phyloP scores from a whole-genome alignment of 2,113 vertebrate genomes.

The Benitochromis conjunctus region DNA sequence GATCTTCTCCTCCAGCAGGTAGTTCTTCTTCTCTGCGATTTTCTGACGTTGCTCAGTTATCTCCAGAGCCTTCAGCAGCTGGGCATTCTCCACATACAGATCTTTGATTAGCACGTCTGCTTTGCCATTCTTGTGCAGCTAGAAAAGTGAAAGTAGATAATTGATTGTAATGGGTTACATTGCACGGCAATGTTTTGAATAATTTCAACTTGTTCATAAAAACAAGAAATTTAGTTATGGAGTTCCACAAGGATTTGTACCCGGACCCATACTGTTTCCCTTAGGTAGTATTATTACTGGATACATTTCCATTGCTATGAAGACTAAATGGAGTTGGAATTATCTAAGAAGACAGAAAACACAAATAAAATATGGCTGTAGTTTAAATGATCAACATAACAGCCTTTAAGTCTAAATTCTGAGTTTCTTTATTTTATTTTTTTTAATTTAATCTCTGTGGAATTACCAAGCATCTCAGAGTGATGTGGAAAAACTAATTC shows the following conservation, averaged over 20 bases:
- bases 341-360: background rate
- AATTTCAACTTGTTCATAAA: background rate
- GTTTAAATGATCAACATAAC: background rate
- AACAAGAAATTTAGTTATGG: background rate
- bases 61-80: conserved; percentile 88
- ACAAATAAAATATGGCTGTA: background rate
- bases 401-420: background rate
- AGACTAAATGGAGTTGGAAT: background rate
- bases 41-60: conserved; percentile 84
- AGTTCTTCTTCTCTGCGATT: conserved; percentile 87
- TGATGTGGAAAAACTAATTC: background rate
- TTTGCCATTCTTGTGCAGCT: conserved; percentile 86
- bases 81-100: conserved; percentile 88
- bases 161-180: background rate
- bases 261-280: background rate
- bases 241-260: background rate
- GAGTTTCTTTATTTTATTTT: background rate
- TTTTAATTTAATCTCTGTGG: accelerated
- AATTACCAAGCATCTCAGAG: background rate
- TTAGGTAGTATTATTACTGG: background rate
- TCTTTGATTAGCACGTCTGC: conserved; percentile 85
- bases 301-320: background rate
- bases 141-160: background rate
- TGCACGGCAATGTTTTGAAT: accelerated
- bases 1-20: conserved; percentile 91